These are phyloP conservation scores for Pseudococcus longispinus DNA, from an alignment of 2,888 invertebrate species.

Conservation along the genomic window DNA sequence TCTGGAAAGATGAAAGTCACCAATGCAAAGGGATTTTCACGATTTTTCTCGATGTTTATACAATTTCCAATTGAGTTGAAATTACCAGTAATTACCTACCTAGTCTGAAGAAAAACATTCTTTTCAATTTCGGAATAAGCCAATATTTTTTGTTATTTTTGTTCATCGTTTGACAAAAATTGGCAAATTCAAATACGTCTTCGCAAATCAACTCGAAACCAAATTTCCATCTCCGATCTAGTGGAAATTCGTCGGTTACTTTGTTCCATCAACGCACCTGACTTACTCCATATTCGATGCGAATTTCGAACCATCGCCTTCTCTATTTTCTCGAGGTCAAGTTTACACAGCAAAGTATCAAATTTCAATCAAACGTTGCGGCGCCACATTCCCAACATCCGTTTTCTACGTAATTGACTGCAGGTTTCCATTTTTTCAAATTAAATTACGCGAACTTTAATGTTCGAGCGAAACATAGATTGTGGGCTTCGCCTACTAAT, in stretches of 20 bases:
- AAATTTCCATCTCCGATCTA: not conserved
- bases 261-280: not conserved
- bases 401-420: not conserved
- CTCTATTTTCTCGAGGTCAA: not conserved
- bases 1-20: too few relatives aligned
- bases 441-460: not conserved
- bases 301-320: not conserved
- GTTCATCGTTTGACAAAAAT: too few relatives aligned
- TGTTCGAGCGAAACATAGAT: not conserved
- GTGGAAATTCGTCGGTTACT: not conserved
- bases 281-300: not conserved
- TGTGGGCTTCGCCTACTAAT: constrained; percentile 11
- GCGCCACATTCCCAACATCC: not conserved
- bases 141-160: too few relatives aligned
- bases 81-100: too few relatives aligned
- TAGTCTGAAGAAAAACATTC: too few relatives aligned
- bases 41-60: too few relatives aligned
- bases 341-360: not conserved
- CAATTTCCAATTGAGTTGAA: too few relatives aligned
- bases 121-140: too few relatives aligned
- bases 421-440: not conserved
- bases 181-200: too few relatives aligned
- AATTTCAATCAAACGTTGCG: not conserved
- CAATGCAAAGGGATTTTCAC: too few relatives aligned
- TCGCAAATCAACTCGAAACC: not conserved